These are phyloP conservation scores for Eulemur rufifrons DNA, from an alignment of 2,113 vertebrate species.

Conservation along the genomic window DNA sequence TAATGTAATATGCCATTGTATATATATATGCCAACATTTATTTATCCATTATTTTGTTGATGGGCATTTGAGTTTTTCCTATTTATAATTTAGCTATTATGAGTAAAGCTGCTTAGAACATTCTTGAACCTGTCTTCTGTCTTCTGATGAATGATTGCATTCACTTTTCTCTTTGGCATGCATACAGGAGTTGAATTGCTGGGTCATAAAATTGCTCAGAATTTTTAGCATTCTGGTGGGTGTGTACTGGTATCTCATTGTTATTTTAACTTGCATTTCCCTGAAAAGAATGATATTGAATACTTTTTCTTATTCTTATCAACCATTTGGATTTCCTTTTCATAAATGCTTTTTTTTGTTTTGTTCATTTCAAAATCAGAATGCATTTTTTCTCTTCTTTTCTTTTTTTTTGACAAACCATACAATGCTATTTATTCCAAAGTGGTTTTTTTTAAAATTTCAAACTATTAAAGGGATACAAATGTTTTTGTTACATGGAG, in stretches of 20 bases:
- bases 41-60: background rate
- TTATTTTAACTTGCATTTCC: constrained; percentile 43
- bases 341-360: background rate
- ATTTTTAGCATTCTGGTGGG: background rate
- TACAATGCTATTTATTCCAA: too few species aligned
- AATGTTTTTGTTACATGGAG: too few species aligned
- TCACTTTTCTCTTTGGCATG: background rate
- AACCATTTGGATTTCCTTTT: background rate
- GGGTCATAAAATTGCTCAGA: background rate
- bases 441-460: too few species aligned
- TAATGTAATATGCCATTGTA: background rate
- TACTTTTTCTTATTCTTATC: background rate
- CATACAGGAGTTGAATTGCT: background rate
- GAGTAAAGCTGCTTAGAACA: background rate
- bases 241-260: background rate
- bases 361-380: background rate
- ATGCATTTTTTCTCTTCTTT: too few species aligned
- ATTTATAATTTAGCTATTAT: background rate
- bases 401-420: too few species aligned
- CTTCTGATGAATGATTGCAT: background rate
- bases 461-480: too few species aligned
- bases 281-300: background rate
- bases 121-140: constrained; percentile 3
- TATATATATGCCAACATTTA: background rate
- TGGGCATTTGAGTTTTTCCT: background rate